phyloP scores from a whole-genome alignment of 2,888 invertebrate species.

The Dinocampus coccinellae region DNA sequence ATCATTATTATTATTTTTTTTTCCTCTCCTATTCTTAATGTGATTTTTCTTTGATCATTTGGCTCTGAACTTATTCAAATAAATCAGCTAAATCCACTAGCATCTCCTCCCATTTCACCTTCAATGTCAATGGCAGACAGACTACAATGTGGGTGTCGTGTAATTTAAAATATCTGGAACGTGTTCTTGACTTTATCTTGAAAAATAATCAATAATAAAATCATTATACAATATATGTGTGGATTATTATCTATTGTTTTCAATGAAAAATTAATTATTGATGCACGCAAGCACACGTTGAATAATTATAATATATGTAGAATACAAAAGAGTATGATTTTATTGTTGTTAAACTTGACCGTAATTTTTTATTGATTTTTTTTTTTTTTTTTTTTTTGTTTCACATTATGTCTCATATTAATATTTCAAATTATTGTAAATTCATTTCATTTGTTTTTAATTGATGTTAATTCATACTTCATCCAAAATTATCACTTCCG shows the following conservation, averaged over 20 bases:
- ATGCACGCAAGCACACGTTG: slow-evolving; percentile 3
- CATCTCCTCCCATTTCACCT: slow-evolving; percentile 1
- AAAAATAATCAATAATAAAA: slow-evolving; percentile 18
- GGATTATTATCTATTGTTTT: neutral
- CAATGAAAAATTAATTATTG: neutral
- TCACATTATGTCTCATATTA: too few species aligned
- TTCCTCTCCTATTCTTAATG: neutral
- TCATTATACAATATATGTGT: neutral
- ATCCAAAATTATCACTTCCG: slow-evolving; percentile 25
- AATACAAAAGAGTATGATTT: slow-evolving; percentile 55
- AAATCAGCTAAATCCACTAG: neutral
- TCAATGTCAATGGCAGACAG: slow-evolving; percentile 26
- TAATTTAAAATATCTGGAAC: slow-evolving; percentile 3
- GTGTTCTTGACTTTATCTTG: slow-evolving; percentile 8
- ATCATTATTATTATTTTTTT: neutral
- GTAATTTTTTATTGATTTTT: neutral
- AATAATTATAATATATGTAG: slow-evolving; percentile 31
- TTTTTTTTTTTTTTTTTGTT: neutral
- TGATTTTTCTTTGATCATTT: slow-evolving; percentile 5
- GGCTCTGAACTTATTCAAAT: slow-evolving; percentile 7
- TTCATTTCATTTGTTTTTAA: too few species aligned
- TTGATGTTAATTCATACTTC: too few species aligned
- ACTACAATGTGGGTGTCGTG: neutral
- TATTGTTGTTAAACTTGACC: slow-evolving; percentile 60
- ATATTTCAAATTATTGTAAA: too few species aligned